Evolutionary conservation across 2,113 vertebrate species (phyloP).

Genomic region (Gopherus flavomarginatus): DNA sequence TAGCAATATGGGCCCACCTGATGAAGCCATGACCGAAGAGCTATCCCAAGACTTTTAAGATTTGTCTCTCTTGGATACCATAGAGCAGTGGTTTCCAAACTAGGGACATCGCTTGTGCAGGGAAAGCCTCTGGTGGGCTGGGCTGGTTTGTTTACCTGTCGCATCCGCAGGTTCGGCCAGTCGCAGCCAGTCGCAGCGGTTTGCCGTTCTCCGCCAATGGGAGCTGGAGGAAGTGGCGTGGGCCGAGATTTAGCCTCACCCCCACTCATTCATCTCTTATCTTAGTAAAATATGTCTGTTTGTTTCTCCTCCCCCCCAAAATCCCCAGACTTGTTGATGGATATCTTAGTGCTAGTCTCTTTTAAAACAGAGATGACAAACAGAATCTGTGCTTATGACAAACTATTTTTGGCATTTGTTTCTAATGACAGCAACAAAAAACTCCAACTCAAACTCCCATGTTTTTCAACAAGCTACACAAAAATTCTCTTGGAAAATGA

Average conservation of each 20-base stretch:
- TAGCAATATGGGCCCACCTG: background rate
- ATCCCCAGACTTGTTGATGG: background rate
- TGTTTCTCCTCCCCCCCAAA: background rate
- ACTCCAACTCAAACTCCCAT: background rate
- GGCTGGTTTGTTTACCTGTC: no score
- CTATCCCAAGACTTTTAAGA: background rate
- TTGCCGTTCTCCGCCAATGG: no score
- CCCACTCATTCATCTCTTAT: background rate
- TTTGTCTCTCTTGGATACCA: background rate
- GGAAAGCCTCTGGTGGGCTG: no score
- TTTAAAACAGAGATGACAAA: background rate
- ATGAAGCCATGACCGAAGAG: background rate
- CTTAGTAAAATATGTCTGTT: background rate
- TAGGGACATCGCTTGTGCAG: no score
- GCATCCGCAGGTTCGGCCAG: no score
- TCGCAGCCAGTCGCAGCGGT: no score
- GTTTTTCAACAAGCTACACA: background rate
- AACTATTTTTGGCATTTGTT: background rate
- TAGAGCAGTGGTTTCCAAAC: background rate
- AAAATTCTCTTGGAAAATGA: background rate
- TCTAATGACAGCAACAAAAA: background rate
- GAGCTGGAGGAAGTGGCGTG: no score
- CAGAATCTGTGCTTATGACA: background rate
- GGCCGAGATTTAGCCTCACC: background rate
- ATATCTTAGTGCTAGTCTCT: background rate